These are phyloP conservation scores for Sussaba pulchella DNA, from an alignment of 2,888 invertebrate species.

Conservation along the genomic window DNA sequence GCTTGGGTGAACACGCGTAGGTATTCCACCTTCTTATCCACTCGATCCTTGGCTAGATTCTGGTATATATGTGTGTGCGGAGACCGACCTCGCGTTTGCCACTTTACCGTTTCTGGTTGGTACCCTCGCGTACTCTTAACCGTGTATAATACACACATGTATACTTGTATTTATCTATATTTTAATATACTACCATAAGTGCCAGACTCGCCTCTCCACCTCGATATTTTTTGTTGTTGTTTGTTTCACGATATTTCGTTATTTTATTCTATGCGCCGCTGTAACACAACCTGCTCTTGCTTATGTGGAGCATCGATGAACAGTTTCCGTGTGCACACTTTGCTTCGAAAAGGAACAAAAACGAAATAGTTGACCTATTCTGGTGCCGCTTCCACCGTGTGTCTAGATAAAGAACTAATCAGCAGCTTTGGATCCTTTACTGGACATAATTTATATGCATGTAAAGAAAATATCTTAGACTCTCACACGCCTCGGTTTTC, in stretches of 20 bases:
- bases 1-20: constrained; percentile 64
- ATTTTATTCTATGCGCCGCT: constrained; percentile 42
- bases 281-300: constrained; percentile 8
- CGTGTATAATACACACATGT: constrained; percentile 24
- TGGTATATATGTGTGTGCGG: constrained; percentile 12
- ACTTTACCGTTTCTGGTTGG: constrained; percentile 63
- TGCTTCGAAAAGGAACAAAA: not conserved
- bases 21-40: constrained; percentile 65
- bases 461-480: constrained; percentile 5
- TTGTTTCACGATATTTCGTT: constrained; percentile 24
- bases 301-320: constrained; percentile 58
- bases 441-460: constrained; percentile 36
- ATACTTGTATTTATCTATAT: constrained; percentile 38
- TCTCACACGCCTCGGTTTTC: constrained; percentile 28
- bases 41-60: constrained; percentile 56
- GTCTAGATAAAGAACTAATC: constrained; percentile 29
- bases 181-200: constrained; percentile 16
- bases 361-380: constrained; percentile 39
- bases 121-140: constrained; percentile 23
- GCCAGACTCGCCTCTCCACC: constrained; percentile 29
- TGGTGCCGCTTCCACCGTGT: constrained; percentile 18
- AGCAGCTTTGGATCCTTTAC: constrained; percentile 21
- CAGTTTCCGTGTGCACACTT: constrained; percentile 45
- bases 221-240: constrained; percentile 5
- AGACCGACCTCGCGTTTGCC: constrained; percentile 59